These are phyloP conservation scores for Leucania comma DNA, from an alignment of 2,888 invertebrate genomes.

Conservation along the genomic window DNA sequence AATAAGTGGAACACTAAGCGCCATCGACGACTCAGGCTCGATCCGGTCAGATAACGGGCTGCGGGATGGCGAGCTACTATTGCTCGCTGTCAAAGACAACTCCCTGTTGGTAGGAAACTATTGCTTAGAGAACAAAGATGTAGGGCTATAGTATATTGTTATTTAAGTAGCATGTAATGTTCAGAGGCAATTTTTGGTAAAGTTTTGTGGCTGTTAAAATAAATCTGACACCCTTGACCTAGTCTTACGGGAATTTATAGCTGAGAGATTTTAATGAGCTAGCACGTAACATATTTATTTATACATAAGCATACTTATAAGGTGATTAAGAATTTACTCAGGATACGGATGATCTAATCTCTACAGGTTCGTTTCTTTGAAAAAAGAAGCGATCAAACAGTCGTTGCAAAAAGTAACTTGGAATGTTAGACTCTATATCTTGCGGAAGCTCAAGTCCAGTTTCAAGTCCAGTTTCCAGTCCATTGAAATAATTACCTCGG, in stretches of 20 bases:
- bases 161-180: background rate
- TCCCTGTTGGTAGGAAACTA: no score
- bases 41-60: no score
- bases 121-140: no score
- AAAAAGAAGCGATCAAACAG: background rate
- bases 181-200: background rate
- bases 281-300: background rate
- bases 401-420: conserved; percentile 18
- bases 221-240: conserved; percentile 19
- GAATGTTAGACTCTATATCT: background rate
- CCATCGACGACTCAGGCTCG: no score
- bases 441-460: conserved; percentile 12
- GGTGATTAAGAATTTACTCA: background rate
- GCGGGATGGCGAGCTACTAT: no score
- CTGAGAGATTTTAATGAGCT: background rate
- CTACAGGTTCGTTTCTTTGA: background rate
- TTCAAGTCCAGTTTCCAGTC: no score
- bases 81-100: no score
- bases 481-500: conserved; percentile 48
- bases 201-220: background rate
- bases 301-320: background rate
- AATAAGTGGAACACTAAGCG: no score
- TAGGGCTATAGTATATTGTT: background rate
- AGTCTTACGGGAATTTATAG: conserved; percentile 1
- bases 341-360: conserved; percentile 9